phyloP scores from a whole-genome alignment of 2,797 vertebrate genomes.

The Rhynchonycteris naso region DNA sequence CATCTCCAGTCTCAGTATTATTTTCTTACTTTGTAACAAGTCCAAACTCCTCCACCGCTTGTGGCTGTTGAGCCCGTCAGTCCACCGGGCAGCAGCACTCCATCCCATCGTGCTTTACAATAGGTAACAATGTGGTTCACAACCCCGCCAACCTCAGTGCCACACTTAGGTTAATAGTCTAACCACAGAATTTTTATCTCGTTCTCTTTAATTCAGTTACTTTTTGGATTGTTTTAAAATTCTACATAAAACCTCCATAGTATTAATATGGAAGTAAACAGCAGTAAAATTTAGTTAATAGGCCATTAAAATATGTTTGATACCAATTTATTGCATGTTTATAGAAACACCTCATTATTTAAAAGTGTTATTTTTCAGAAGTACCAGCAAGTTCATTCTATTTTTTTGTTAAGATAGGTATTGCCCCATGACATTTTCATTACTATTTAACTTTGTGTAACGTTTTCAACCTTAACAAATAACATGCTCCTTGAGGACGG shows the following conservation, averaged over 20 bases:
- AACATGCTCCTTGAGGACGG: neutral
- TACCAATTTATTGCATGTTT: conserved; percentile 18
- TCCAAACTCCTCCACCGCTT: neutral
- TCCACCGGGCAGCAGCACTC: neutral
- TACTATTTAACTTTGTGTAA: neutral
- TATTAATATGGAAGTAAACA: conserved; percentile 33
- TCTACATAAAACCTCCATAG: neutral
- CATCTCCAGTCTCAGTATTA: neutral
- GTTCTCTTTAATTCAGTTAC: conserved; percentile 37
- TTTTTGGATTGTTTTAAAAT: conserved; percentile 24
- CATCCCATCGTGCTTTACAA: neutral
- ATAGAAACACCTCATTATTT: conserved; percentile 31
- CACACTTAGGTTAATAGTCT: neutral
- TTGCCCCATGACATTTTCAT: neutral
- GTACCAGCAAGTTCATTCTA: neutral
- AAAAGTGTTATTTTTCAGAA: conserved; percentile 44
- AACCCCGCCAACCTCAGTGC: neutral
- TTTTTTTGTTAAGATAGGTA: neutral
- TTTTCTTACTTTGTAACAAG: conserved; percentile 26
- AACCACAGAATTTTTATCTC: neutral
- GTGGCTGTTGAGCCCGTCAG: neutral
- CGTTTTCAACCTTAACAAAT: neutral
- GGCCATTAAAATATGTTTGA: conserved; percentile 35
- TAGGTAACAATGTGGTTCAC: neutral
- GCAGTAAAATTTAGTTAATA: neutral